Base-by-base conservation (phyloP, 2,888 invertebrate genomes). In the Drosophila borborema region DNA sequence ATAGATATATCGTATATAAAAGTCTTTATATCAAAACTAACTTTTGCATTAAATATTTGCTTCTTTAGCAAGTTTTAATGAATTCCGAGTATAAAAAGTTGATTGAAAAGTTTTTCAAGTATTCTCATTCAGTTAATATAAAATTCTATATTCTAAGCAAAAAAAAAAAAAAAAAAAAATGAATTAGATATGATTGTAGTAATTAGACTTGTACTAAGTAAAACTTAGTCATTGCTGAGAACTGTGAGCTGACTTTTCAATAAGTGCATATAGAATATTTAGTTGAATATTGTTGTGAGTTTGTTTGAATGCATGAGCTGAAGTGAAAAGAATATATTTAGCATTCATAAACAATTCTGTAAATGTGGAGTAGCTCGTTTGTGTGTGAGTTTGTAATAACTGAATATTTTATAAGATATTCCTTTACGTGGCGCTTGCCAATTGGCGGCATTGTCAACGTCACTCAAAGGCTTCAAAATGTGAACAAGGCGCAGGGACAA, bases 381-480 rank as follows among this genome's bases (percentile, higher is more conserved):
- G 63, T 49, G 16, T 36, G 51, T 28, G 51, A 14, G 18, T 51
- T 51, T 70, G 71, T 66, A 64, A 63, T 63, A 68, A 73, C 85
- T 87, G 90, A 90, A 88, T 90, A 82, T 88, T 90, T 86, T 80
- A 88, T 88, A 66, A 66, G 53, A 74, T 74, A 72, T 74, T 65
- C 65, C 72, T 75, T 80, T 75, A 71, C 69, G 74, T 80, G 70
- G 70, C 72, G 71, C 60, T 73, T 89, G 90, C 67, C 90, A 86
- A 86, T 90, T 90, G 86, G 73, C 77, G 54, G 90, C 89, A 90
- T 86, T 86, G 86, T 86, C 81, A 82, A 67, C 73, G 80, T 83
- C 89, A 82, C 73, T 89, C 90, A 81, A 74, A 82, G 70, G 81
- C 86, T 53, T 68, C 74, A 75, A 68, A 81, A 74, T 68, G 81